Evolutionary conservation across 2,888 invertebrate species (phyloP).

Genomic region (Meliscaeva auricollis): DNA sequence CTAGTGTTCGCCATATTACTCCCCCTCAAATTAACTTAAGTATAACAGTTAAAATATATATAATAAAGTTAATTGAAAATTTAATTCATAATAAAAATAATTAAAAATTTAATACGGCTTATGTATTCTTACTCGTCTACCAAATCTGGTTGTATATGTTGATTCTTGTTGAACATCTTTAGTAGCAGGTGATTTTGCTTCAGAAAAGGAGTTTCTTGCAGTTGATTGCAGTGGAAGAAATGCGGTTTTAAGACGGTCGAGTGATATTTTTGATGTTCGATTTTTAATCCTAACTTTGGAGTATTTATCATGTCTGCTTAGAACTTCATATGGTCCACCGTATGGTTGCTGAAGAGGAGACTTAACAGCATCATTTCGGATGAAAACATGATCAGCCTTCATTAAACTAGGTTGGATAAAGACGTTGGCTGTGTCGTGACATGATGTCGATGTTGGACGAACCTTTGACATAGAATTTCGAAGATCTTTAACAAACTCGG

Average conservation of each 20-base stretch:
- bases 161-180: neutral
- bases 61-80: slow-evolving; percentile 4
- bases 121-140: slow-evolving; percentile 1
- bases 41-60: neutral
- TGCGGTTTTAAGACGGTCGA: neutral
- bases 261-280: slow-evolving; percentile 6
- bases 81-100: neutral
- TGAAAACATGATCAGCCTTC: neutral
- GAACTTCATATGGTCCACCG: neutral
- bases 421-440: neutral
- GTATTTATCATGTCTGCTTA: slow-evolving; percentile 17
- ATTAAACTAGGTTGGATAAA: neutral
- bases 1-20: slow-evolving; percentile 18
- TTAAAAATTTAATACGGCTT: slow-evolving; percentile 1
- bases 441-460: slow-evolving; percentile 6
- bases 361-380: slow-evolving; percentile 8
- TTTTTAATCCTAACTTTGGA: slow-evolving; percentile 1
- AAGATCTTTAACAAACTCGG: slow-evolving; percentile 11
- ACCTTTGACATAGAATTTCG: neutral
- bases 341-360: slow-evolving; percentile 1
- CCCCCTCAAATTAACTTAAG: slow-evolving; percentile 24
- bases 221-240: neutral
- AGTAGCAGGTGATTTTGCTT: neutral
- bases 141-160: slow-evolving; percentile 12
- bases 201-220: neutral